A percentile compares a stretch with the other conserved stretches of the same genome.
Evolutionary conservation across 2,113 vertebrate species (phyloP).

Genomic region (Gadus chalcogrammus): DNA sequence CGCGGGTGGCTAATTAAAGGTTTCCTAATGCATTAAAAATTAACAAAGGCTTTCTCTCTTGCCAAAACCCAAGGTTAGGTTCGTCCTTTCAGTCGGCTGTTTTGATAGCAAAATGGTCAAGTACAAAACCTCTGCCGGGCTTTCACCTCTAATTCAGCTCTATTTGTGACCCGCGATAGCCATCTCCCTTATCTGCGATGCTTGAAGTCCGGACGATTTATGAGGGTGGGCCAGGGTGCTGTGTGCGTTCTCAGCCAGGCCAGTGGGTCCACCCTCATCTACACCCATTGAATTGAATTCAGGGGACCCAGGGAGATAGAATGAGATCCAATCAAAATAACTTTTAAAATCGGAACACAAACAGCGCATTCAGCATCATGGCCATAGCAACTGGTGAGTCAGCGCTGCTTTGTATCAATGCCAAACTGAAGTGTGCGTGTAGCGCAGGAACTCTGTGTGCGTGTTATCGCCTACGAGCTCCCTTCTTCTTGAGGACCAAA

Average conservation of each 20-base stretch:
- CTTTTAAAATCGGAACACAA: conserved; percentile 16
- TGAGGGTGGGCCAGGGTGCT: conserved; percentile 2
- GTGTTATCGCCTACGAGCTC: neutral
- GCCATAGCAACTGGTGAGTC: conserved; percentile 8
- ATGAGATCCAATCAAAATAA: conserved; percentile 60
- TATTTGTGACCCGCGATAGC: conserved; percentile 60
- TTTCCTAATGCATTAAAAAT: conserved; percentile 75
- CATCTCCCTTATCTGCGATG: conserved; percentile 54
- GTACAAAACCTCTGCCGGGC: conserved; percentile 28
- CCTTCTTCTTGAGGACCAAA: too few species aligned
- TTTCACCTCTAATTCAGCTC: conserved; percentile 40
- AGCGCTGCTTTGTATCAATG: conserved; percentile 38
- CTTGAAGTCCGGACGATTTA: conserved; percentile 45
- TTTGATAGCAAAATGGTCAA: conserved; percentile 40
- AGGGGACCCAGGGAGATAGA: conserved; percentile 33
- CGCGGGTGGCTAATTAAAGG: conserved; percentile 56
- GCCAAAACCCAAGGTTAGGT: conserved; percentile 69
- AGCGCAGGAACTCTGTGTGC: conserved; percentile 18
- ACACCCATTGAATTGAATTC: conserved; percentile 32
- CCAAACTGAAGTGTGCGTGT: conserved; percentile 19
- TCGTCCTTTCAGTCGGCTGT: conserved; percentile 26
- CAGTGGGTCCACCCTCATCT: conserved; percentile 8
- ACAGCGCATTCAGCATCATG: neutral
- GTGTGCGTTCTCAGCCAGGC: conserved; percentile 22
- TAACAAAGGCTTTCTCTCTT: conserved; percentile 65